Percentiles rank a stretch among this genome's conserved stretches.
phyloP scores from a whole-genome alignment of 2,797 vertebrate genomes.

The Denticeps clupeoides region DNA sequence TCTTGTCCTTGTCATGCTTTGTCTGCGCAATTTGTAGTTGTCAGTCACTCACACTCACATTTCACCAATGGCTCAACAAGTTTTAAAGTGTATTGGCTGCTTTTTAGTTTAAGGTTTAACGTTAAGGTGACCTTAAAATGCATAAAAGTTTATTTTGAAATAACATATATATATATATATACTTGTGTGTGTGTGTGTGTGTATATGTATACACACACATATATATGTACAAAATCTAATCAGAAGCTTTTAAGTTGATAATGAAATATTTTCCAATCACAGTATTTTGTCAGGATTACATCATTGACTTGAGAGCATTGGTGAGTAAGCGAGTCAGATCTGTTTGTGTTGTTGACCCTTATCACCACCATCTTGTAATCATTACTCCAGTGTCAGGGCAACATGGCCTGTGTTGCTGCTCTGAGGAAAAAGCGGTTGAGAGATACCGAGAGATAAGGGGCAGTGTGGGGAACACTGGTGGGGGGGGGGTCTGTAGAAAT shows the following conservation, averaged over 20 bases:
- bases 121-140: no score
- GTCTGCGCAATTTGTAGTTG: conserved; percentile 36
- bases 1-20: conserved; percentile 26
- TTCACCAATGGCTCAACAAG: conserved; percentile 19
- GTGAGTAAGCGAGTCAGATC: conserved; percentile 14
- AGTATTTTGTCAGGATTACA: no score
- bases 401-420: conserved; percentile 47
- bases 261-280: no score
- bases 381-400: conserved; percentile 32
- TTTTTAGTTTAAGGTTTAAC: no score
- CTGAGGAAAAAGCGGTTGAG: conserved; percentile 30
- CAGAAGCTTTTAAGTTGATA: no score
- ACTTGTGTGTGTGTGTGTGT: no score
- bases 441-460: neutral
- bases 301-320: no score
- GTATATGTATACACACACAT: no score
- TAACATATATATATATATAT: no score
- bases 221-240: no score
- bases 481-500: conserved; percentile 44
- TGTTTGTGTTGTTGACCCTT: conserved; percentile 36
- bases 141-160: no score
- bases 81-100: no score
- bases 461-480: neutral
- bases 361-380: conserved; percentile 46
- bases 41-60: conserved; percentile 32